Percentiles rank a stretch among this genome's conserved stretches.
phyloP scores from a whole-genome alignment of 2,113 vertebrate genomes.

The Dasypus novemcinctus region DNA sequence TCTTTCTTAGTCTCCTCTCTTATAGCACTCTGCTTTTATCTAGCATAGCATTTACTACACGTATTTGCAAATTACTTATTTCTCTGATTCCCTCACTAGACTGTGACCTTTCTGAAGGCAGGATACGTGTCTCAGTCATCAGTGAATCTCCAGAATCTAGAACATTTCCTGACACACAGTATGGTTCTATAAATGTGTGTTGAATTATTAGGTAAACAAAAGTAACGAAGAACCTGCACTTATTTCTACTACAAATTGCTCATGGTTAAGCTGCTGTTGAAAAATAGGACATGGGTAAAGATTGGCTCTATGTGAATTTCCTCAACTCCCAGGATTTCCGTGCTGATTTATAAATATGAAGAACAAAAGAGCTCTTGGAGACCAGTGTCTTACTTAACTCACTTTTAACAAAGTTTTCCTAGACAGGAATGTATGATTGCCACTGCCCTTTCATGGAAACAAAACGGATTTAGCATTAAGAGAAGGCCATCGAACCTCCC shows the following conservation, averaged over 20 bases:
- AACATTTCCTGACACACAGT: not conserved
- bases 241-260: not conserved
- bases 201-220: not conserved
- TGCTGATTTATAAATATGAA: not conserved
- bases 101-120: not conserved
- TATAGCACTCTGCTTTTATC: not conserved
- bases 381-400: not conserved
- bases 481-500: not conserved
- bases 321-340: not conserved
- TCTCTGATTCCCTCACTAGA: not conserved
- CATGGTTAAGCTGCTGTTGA: not conserved
- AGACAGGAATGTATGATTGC: not conserved
- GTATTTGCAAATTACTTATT: not conserved
- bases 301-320: not conserved
- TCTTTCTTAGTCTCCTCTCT: rapidly evolving
- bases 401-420: not conserved
- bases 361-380: not conserved
- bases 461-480: not conserved
- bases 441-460: not conserved
- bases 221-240: not conserved
- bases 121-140: not conserved
- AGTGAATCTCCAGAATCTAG: not conserved
- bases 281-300: not conserved
- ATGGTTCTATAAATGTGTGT: not conserved
- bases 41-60: not conserved